These are phyloP conservation scores for Lepilemur ruficaudatus DNA, from an alignment of 2,797 vertebrate genomes.

Conservation along the genomic window DNA sequence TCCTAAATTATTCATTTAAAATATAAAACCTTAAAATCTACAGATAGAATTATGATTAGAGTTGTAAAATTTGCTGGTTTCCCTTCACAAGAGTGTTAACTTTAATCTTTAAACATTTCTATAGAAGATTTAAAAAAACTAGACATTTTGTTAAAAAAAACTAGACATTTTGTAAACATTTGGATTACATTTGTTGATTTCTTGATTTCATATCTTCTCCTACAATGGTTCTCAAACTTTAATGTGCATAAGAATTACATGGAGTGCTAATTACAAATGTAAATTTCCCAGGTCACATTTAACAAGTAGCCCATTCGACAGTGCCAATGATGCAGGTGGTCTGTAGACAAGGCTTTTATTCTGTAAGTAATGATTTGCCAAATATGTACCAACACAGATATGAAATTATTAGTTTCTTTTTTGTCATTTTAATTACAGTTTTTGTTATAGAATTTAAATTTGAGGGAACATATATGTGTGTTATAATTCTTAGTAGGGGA, in stretches of 20 bases:
- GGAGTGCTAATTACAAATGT: background rate
- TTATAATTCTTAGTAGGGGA: background rate
- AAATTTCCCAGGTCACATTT: background rate
- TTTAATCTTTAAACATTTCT: conserved; percentile 18
- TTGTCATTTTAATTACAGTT: background rate
- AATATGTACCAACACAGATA: background rate
- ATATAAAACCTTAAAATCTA: background rate
- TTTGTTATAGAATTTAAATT: background rate
- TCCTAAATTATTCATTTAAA: background rate
- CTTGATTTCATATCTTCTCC: background rate
- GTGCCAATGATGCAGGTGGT: background rate
- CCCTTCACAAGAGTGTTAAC: background rate
- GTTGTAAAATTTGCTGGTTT: conserved; percentile 10
- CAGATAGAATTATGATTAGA: background rate
- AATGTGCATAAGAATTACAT: background rate
- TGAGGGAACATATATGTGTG: background rate
- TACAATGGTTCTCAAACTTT: background rate
- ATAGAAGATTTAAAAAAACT: background rate
- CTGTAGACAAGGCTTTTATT: background rate
- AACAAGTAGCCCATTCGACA: background rate
- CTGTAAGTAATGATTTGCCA: background rate
- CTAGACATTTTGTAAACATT: background rate
- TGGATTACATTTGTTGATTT: background rate
- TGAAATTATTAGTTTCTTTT: conserved; percentile 26
- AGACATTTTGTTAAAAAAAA: background rate